Conservation (phyloP, 2,113 vertebrate species). For the Pluvianellus socialis region DNA sequence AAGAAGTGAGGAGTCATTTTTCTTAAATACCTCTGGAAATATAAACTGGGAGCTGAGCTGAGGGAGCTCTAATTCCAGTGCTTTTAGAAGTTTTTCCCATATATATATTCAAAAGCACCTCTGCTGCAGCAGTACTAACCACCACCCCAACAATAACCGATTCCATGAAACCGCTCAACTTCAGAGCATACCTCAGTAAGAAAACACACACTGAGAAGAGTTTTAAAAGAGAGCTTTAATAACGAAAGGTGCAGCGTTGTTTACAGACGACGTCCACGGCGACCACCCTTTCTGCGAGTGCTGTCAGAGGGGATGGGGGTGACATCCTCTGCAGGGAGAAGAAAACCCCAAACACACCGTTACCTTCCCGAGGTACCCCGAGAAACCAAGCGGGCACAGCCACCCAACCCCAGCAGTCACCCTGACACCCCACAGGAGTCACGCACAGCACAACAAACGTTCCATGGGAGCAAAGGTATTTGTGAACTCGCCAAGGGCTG, state of each 20-base stretch:
- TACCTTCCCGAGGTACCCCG: neutral
- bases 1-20: neutral
- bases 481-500: neutral
- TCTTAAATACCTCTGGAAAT: neutral
- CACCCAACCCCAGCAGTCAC: neutral
- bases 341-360: neutral
- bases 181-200: neutral
- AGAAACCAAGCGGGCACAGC: neutral
- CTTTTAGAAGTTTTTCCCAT: neutral
- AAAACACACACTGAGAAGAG: neutral
- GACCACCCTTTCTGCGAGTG: slow-evolving; percentile 97
- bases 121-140: no score
- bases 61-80: neutral
- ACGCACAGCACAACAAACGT: accelerated
- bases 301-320: slow-evolving; percentile 98
- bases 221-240: slow-evolving; percentile 83
- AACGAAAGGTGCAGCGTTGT: slow-evolving; percentile 56
- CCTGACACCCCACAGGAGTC: neutral
- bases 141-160: neutral
- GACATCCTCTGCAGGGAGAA: slow-evolving; percentile 88
- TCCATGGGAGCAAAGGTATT: accelerated
- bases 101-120: no score
- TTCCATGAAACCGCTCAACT: neutral
- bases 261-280: slow-evolving; percentile 96
- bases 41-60: no score